A percentile compares a stretch with the other conserved stretches of the same genome.
phyloP scores from a whole-genome alignment of 2,113 vertebrate species.

The Aythya baeri region DNA sequence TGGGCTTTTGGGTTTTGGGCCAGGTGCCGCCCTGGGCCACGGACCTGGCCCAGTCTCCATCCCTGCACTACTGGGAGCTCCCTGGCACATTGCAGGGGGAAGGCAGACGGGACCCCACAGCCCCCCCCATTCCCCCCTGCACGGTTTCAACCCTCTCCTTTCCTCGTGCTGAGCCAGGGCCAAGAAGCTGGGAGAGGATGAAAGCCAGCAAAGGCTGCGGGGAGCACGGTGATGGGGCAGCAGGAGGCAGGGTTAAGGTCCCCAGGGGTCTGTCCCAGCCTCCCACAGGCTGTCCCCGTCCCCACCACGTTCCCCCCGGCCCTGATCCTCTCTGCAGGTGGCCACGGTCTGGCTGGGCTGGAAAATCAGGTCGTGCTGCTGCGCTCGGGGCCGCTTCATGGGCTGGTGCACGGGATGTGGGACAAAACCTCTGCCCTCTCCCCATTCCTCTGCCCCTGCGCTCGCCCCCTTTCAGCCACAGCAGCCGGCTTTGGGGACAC shows the following conservation, averaged over 20 bases:
- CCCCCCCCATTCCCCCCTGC: not conserved
- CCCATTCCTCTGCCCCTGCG: not conserved
- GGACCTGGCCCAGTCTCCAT: not conserved
- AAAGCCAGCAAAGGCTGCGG: not conserved
- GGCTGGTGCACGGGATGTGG: not conserved
- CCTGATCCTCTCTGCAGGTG: not conserved
- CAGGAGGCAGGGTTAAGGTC: not conserved
- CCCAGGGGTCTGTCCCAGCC: not conserved
- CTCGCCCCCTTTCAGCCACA: not conserved
- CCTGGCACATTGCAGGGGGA: not conserved
- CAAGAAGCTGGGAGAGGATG: not conserved
- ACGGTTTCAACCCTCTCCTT: not conserved
- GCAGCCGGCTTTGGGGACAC: not conserved
- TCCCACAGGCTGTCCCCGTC: not conserved
- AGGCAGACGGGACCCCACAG: not conserved
- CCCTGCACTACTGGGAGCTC: not conserved
- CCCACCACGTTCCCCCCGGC: not conserved
- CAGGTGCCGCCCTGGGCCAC: not conserved
- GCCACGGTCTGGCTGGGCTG: not conserved
- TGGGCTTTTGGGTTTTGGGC: not conserved
- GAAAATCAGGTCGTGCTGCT: constrained; percentile 14
- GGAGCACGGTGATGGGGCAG: not conserved
- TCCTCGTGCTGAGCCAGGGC: accelerated
- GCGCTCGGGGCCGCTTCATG: not conserved
- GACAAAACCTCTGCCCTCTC: not conserved